Conservation (phyloP, 1,140 invertebrate species). For the Manduca sexta region DNA sequence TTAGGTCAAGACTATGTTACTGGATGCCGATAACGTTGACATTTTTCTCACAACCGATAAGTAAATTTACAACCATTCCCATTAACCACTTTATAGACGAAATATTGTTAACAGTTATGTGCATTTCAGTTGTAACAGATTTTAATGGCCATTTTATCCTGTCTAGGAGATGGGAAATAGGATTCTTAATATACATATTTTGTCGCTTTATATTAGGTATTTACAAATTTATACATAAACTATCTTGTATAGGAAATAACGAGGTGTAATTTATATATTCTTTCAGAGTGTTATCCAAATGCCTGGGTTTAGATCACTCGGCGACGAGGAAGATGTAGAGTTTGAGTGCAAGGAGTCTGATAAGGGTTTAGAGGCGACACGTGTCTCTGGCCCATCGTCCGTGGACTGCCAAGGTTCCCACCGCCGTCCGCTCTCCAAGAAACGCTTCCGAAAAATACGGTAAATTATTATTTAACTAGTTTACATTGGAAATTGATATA, state of each 20-base stretch:
- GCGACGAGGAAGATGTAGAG: slow-evolving; percentile 89
- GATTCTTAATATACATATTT: too few species aligned
- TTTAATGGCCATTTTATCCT: too few species aligned
- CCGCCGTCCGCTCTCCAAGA: slow-evolving; percentile 82
- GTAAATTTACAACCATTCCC: slow-evolving; percentile 18
- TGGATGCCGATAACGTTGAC: slow-evolving; percentile 41
- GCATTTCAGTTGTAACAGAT: too few species aligned
- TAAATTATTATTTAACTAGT: slow-evolving; percentile 35
- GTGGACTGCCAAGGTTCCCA: slow-evolving; percentile 86
- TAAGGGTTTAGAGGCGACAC: slow-evolving; percentile 88
- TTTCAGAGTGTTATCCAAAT: slow-evolving; percentile 91
- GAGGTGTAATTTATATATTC: slow-evolving; percentile 18
- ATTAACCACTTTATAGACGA: too few species aligned
- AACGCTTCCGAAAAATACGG: slow-evolving; percentile 88
- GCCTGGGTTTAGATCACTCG: slow-evolving; percentile 88
- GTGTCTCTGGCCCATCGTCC: slow-evolving; percentile 84
- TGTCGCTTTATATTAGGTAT: too few species aligned
- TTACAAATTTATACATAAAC: too few species aligned
- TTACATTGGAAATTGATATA: too few species aligned
- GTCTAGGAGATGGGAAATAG: too few species aligned
- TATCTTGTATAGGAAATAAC: too few species aligned
- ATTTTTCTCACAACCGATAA: slow-evolving; percentile 34
- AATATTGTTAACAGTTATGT: too few species aligned
- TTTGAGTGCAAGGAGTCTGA: slow-evolving; percentile 89
- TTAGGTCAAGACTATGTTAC: slow-evolving; percentile 55